Conservation (phyloP, 2,888 invertebrate genomes). For the Pardosa pseudoannulata region DNA sequence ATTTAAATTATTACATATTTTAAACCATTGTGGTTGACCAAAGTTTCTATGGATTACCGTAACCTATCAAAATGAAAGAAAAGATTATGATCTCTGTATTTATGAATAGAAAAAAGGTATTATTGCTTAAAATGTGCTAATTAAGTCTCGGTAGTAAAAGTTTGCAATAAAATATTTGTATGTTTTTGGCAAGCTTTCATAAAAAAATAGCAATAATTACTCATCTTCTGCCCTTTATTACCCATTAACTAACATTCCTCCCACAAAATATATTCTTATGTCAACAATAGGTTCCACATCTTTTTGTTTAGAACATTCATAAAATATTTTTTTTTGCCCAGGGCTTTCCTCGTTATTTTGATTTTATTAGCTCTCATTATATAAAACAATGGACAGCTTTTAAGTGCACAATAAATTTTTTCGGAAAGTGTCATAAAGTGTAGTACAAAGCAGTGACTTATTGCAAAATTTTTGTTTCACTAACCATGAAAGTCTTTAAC, state of each 20-base stretch:
- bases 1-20: too few species aligned
- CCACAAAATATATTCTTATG: conserved; percentile 3
- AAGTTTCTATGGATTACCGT: too few species aligned
- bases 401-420: neutral
- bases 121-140: too few species aligned
- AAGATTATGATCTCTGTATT: too few species aligned
- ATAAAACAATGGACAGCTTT: neutral
- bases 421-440: neutral
- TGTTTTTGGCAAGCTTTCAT: neutral
- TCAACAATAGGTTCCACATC: neutral
- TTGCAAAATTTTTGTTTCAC: neutral
- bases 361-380: conserved; percentile 17
- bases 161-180: neutral
- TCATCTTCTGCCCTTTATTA: conserved; percentile 6
- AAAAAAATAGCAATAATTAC: conserved; percentile 1
- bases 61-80: too few species aligned
- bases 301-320: conserved; percentile 10
- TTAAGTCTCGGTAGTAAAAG: neutral
- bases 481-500: too few species aligned
- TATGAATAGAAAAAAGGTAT: too few species aligned
- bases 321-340: neutral
- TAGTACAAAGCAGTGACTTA: neutral
- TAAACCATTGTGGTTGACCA: too few species aligned
- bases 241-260: conserved; percentile 12
- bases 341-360: neutral